These are phyloP conservation scores for Micromussa lordhowensis DNA, from an alignment of 92 coral and sea anemone genomes.

Conservation along the genomic window DNA sequence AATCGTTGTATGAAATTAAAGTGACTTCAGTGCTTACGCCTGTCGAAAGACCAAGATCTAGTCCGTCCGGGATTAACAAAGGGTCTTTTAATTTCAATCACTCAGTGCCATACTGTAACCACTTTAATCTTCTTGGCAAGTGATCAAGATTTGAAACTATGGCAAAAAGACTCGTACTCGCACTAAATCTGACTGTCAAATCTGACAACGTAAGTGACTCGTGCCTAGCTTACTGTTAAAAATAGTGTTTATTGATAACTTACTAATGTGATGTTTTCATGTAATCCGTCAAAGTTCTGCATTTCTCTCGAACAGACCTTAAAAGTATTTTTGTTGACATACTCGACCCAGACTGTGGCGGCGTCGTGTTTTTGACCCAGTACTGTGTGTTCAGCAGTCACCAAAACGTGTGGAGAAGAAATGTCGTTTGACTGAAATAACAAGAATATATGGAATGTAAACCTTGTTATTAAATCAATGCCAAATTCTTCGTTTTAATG, in stretches of 20 bases:
- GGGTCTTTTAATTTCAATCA: no score
- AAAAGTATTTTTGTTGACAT: constrained; percentile 59
- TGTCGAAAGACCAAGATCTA: no score
- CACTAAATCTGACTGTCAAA: no score
- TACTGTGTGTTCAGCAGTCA: constrained; percentile 72
- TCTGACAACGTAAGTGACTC: background rate
- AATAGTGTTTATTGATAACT: background rate
- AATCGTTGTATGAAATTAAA: no score
- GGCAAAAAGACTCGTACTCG: no score
- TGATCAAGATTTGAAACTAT: no score
- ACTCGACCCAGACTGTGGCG: constrained; percentile 85
- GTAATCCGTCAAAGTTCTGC: constrained; percentile 85
- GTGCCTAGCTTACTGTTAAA: background rate
- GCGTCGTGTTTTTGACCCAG: constrained; percentile 75
- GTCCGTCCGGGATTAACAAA: no score
- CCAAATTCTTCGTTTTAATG: no score
- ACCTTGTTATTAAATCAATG: no score
- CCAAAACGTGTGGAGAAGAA: constrained; percentile 55
- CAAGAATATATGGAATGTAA: background rate
- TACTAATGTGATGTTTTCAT: constrained; percentile 73
- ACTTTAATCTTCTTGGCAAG: no score
- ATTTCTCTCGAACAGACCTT: constrained; percentile 77
- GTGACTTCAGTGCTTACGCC: no score
- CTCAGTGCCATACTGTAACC: no score
- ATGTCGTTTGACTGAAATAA: constrained; percentile 47